A percentile compares a stretch with the other conserved stretches of the same genome.
These are phyloP conservation scores for Aphidius ervi DNA, from an alignment of 1,140 invertebrate genomes.

Conservation along the genomic window DNA sequence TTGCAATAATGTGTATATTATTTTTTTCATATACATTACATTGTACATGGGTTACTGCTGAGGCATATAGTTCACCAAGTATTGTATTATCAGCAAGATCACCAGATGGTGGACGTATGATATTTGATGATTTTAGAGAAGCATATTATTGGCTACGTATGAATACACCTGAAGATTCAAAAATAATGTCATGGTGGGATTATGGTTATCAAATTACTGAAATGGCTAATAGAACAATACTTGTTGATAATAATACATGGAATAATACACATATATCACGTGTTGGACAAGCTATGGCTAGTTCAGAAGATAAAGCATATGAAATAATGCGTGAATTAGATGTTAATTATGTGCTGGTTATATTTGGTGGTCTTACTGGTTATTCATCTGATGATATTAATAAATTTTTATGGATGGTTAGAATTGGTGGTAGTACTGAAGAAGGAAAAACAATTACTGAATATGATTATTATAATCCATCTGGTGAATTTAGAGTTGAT, in stretches of 20 bases:
- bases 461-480: slow-evolving; percentile 91
- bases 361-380: slow-evolving; percentile 96
- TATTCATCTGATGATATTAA: slow-evolving; percentile 98
- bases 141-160: slow-evolving; percentile 97
- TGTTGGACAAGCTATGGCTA: slow-evolving; percentile 97
- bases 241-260: slow-evolving; percentile 99
- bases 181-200: slow-evolving; percentile 99
- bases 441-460: slow-evolving; percentile 92
- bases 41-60: slow-evolving; percentile 99
- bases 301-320: slow-evolving; percentile 92
- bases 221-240: slow-evolving; percentile 96
- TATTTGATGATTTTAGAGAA: slow-evolving; percentile 97
- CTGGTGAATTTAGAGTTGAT: slow-evolving; percentile 92
- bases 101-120: slow-evolving; percentile 90
- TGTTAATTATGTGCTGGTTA: slow-evolving; percentile 96
- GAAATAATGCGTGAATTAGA: slow-evolving; percentile 96
- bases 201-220: slow-evolving; percentile 99
- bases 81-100: slow-evolving; percentile 94
- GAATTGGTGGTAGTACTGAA: slow-evolving; percentile 95
- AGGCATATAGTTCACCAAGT: slow-evolving; percentile 95
- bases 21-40: slow-evolving; percentile 92
- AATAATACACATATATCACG: slow-evolving; percentile 98
- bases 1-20: slow-evolving; percentile 78
- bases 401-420: slow-evolving; percentile 99
- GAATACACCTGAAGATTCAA: slow-evolving; percentile 92